phyloP scores from a whole-genome alignment of 2,888 invertebrate species.

The Galeruca laticollis region DNA sequence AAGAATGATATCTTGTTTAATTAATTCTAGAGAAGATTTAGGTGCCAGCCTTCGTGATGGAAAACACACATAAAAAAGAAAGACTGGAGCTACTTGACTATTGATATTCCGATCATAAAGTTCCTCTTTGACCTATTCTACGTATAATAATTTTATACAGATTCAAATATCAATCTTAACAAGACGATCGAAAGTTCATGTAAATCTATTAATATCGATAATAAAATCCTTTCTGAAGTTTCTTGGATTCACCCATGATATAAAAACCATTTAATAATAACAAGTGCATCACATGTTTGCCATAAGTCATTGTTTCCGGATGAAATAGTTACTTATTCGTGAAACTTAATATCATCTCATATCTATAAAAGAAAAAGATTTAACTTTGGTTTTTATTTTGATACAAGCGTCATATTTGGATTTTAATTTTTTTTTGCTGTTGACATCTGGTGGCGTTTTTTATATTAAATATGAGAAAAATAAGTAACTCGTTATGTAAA shows the following conservation, averaged over 20 bases:
- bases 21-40: too few relatives aligned
- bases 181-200: too few relatives aligned
- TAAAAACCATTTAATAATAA: neutral
- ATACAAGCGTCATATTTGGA: constrained; percentile 18
- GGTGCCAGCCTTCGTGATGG: too few relatives aligned
- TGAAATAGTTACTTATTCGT: constrained; percentile 39
- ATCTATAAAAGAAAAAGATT: constrained; percentile 32
- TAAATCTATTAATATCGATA: too few relatives aligned
- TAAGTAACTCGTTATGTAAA: neutral
- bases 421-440: constrained; percentile 7
- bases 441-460: constrained; percentile 6
- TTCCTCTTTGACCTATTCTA: too few relatives aligned
- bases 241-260: neutral
- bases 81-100: too few relatives aligned
- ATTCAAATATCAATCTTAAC: too few relatives aligned
- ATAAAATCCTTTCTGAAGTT: neutral
- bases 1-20: too few relatives aligned
- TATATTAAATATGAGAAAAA: neutral
- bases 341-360: constrained; percentile 22
- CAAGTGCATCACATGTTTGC: constrained; percentile 45
- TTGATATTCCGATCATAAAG: too few relatives aligned
- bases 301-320: constrained; percentile 57
- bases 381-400: constrained; percentile 30
- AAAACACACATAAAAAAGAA: too few relatives aligned
- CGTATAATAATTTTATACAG: too few relatives aligned